These are phyloP conservation scores for Tenthredo amoena DNA, from an alignment of 2,888 invertebrate species.

Conservation along the genomic window DNA sequence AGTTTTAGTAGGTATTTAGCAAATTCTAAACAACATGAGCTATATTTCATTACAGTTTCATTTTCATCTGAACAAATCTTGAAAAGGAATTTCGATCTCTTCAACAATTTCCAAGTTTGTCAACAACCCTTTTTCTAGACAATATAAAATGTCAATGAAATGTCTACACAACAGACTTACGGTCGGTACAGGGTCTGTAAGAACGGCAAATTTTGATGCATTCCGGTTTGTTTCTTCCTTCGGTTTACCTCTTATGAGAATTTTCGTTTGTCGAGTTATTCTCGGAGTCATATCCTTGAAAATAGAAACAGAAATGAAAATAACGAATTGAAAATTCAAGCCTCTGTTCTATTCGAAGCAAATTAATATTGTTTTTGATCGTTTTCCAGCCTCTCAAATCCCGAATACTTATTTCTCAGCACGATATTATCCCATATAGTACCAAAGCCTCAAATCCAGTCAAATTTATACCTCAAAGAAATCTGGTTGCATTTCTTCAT, in stretches of 20 bases:
- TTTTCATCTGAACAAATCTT: background rate
- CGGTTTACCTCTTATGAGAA: slow-evolving; percentile 78
- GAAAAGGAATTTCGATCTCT: background rate
- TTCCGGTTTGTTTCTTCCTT: slow-evolving; percentile 67
- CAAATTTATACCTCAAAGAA: slow-evolving; percentile 79
- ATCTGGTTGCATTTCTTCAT: slow-evolving; percentile 79
- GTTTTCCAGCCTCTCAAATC: background rate
- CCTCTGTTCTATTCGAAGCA: background rate
- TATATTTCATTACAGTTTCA: background rate
- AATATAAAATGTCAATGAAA: background rate
- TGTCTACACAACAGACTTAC: slow-evolving; percentile 64
- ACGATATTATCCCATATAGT: background rate
- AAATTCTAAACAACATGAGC: background rate
- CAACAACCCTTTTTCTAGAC: background rate
- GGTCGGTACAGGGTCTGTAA: slow-evolving; percentile 77
- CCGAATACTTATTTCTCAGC: background rate
- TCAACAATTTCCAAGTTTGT: background rate
- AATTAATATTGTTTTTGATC: background rate
- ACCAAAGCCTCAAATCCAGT: background rate
- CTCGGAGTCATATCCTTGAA: slow-evolving; percentile 82
- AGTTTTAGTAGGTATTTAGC: too few relatives aligned
- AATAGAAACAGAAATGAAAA: slow-evolving; percentile 27
- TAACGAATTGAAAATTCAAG: background rate
- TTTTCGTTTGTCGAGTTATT: slow-evolving; percentile 82
- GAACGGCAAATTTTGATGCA: slow-evolving; percentile 79